Evolutionary conservation across 2,888 invertebrate genomes (phyloP).

Genomic region (Tuta absoluta): DNA sequence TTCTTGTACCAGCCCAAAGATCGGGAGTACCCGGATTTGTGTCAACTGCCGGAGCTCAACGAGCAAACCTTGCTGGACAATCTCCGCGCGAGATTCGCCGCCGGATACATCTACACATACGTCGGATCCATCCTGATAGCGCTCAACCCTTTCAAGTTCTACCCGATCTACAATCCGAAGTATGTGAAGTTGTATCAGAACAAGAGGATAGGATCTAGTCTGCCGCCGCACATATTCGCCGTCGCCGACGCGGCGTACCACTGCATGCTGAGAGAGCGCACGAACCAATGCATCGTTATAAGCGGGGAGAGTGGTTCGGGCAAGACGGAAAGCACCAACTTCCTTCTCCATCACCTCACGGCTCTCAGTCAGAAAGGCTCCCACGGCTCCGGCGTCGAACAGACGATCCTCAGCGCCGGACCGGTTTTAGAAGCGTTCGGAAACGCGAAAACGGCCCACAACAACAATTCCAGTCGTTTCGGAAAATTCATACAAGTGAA

Average conservation of each 20-base stretch:
- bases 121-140: conserved; percentile 97
- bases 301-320: conserved; percentile 98
- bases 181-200: conserved; percentile 98
- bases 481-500: conserved; percentile 99
- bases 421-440: conserved; percentile 98
- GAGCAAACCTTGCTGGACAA: conserved; percentile 96
- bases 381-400: conserved; percentile 97
- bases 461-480: conserved; percentile 98
- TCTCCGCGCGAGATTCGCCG: conserved; percentile 91
- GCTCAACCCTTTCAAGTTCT: conserved; percentile 96
- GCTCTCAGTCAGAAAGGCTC: conserved; percentile 97
- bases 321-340: conserved; percentile 98
- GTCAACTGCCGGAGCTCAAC: conserved; percentile 96
- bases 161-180: conserved; percentile 98
- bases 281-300: conserved; percentile 96
- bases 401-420: conserved; percentile 96
- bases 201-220: conserved; percentile 92
- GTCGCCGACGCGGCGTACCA: conserved; percentile 97
- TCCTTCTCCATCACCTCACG: conserved; percentile 95
- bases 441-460: conserved; percentile 98
- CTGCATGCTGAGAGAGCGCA: conserved; percentile 94
- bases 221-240: conserved; percentile 98
- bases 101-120: conserved; percentile 97
- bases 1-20: conserved; percentile 96
- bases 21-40: conserved; percentile 96